Base-by-base conservation (phyloP, 2,888 invertebrate genomes). In the Endomychus coccineus region DNA sequence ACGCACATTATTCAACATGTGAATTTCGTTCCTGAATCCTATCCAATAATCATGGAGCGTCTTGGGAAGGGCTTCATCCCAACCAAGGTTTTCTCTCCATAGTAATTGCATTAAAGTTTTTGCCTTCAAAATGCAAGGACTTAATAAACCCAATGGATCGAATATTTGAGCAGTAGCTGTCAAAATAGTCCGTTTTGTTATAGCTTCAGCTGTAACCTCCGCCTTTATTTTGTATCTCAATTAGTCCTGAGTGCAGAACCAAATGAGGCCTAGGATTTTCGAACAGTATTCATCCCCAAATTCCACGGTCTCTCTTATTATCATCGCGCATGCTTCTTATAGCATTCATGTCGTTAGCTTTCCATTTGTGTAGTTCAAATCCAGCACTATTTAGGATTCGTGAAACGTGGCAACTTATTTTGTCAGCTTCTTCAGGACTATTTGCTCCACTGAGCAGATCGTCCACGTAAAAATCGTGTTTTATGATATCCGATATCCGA, bases 91-190 rank as follows among this genome's bases (percentile, higher is more conserved):
- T 27, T 34, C 14, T 19, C 34, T 16, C 51, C 50, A 51, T 21
- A 51, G 17, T 16, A 30, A 24, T 39, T 51, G 52, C n/a, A 52
- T 23, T 28, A 51, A 16, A 6, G 48, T 34, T 42, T 51, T 52
- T n/a, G 41, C 44, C 17, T 15, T 28, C 13, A 52, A 38, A 6
- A 30, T 48, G 16, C 34, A 23, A 22, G 49, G 45, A 19, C 40
- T 31, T 12, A 52, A 27, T 10, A 52, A 21, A 3, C 49, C 51
- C 17, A 52, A 24, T 6, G 44, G 49, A 28, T 51, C 49, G 39
- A 49, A 52, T n/a, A 50, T 46, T 39, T 49, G 41, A 4, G 39
- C 30, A 16, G 46, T 42, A n/a, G 27, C 30, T 4, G 45, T 40
- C 16, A 49, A 21, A 7, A 46, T 45, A 9, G 6, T 27, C 4